These are phyloP conservation scores for Arvicanthis niloticus DNA, from an alignment of 2,113 vertebrate genomes.

Conservation along the genomic window DNA sequence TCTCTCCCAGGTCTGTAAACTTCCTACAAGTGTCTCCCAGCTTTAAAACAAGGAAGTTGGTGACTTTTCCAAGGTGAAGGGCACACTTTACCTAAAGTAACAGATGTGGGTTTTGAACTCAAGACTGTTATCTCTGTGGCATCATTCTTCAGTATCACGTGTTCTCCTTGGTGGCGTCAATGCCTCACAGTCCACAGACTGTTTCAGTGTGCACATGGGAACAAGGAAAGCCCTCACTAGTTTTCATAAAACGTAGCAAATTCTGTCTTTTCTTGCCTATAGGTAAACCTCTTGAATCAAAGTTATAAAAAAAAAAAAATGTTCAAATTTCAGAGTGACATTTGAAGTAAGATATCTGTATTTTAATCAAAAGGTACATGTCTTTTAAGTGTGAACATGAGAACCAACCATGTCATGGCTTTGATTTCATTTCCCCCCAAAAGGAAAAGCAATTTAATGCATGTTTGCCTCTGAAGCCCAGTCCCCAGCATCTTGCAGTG, in stretches of 20 bases:
- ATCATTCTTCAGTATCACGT: neutral
- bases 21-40: neutral
- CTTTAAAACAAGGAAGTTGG: slow-evolving; percentile 7
- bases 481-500: neutral
- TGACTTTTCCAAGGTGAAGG: neutral
- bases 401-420: neutral
- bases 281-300: neutral
- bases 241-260: slow-evolving; percentile 5
- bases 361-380: neutral
- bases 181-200: neutral
- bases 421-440: slow-evolving; percentile 47
- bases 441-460: slow-evolving; percentile 13
- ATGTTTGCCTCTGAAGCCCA: slow-evolving; percentile 13
- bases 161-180: neutral
- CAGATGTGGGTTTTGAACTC: neutral
- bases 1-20: neutral
- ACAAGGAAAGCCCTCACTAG: neutral
- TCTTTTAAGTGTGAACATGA: slow-evolving; percentile 29
- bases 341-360: neutral
- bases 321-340: neutral
- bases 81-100: neutral
- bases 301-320: neutral
- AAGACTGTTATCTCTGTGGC: neutral
- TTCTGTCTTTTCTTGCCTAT: neutral
- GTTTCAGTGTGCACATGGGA: neutral